Conservation (phyloP, 2,888 invertebrate species). For the Heliconius ismenius region DNA sequence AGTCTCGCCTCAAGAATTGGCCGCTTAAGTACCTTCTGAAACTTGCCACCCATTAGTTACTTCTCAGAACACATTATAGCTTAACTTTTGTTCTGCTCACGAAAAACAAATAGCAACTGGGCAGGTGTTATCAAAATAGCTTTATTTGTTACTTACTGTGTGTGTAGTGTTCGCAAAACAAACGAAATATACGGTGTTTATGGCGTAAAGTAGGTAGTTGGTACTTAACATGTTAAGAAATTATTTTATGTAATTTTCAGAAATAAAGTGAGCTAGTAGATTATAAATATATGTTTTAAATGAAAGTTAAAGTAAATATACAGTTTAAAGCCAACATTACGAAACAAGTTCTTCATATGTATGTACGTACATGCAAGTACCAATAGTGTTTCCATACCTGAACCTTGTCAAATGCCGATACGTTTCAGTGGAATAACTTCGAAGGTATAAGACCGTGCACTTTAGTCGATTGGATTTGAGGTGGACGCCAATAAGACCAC, state of each 20-base stretch:
- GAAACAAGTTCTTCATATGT: constrained; percentile 30
- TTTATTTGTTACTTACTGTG: constrained; percentile 42
- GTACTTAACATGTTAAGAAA: constrained; percentile 5
- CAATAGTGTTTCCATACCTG: constrained; percentile 39
- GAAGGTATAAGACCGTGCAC: constrained; percentile 62
- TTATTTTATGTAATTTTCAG: background rate
- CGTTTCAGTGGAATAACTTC: constrained; percentile 75
- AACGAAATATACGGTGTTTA: constrained; percentile 12
- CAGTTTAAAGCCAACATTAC: constrained; percentile 1
- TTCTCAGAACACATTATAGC: constrained; percentile 74
- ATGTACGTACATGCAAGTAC: background rate
- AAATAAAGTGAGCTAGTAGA: background rate
- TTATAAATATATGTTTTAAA: background rate
- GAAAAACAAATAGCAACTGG: constrained; percentile 55
- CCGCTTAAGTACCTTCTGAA: constrained; percentile 74
- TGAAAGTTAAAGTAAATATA: background rate
- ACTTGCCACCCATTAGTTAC: constrained; percentile 78
- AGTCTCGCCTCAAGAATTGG: constrained; percentile 73
- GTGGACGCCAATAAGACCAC: constrained; percentile 61
- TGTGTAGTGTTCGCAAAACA: constrained; percentile 30
- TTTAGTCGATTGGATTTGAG: constrained; percentile 75
- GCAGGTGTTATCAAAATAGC: constrained; percentile 46
- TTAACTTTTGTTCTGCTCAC: constrained; percentile 70
- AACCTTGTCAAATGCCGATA: constrained; percentile 68
- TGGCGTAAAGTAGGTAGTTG: background rate